These are phyloP conservation scores for Lophochroa leadbeateri DNA, from an alignment of 2,113 vertebrate genomes.

Conservation along the genomic window DNA sequence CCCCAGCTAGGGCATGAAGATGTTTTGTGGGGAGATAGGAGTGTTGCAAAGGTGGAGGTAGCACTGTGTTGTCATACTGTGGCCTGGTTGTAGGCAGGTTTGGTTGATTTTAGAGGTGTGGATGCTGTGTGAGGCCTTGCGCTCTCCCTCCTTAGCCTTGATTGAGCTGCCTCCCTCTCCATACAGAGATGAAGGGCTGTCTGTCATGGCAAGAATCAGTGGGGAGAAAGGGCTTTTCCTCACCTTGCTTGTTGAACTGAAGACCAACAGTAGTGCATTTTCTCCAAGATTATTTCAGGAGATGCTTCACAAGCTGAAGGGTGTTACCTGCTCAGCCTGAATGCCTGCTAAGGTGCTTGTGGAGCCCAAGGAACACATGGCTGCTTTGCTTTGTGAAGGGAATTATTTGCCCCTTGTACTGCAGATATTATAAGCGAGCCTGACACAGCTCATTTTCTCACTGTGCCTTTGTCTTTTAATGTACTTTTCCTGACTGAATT, in stretches of 20 bases:
- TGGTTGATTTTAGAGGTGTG: neutral
- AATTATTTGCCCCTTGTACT: neutral
- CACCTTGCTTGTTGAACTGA: accelerated
- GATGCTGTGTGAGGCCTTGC: neutral
- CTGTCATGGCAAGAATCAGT: neutral
- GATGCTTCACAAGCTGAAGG: neutral
- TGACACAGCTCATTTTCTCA: neutral
- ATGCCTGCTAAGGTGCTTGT: neutral
- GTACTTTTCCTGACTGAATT: constrained; percentile 41
- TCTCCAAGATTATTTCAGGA: neutral
- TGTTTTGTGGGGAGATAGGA: neutral
- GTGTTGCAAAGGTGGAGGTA: neutral
- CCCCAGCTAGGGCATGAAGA: neutral
- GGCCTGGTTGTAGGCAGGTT: neutral
- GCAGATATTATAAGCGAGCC: neutral
- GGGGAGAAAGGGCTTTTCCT: neutral
- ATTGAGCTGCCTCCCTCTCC: neutral
- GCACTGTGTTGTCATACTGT: too few relatives aligned
- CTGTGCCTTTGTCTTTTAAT: constrained; percentile 39
- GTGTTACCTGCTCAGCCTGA: neutral
- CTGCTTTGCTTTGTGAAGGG: neutral
- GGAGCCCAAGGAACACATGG: neutral
- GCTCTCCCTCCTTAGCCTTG: neutral
- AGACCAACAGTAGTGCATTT: neutral
- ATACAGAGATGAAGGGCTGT: neutral